Base-by-base conservation (phyloP, 2,888 invertebrate species). In the Balanococcus diminutus region DNA sequence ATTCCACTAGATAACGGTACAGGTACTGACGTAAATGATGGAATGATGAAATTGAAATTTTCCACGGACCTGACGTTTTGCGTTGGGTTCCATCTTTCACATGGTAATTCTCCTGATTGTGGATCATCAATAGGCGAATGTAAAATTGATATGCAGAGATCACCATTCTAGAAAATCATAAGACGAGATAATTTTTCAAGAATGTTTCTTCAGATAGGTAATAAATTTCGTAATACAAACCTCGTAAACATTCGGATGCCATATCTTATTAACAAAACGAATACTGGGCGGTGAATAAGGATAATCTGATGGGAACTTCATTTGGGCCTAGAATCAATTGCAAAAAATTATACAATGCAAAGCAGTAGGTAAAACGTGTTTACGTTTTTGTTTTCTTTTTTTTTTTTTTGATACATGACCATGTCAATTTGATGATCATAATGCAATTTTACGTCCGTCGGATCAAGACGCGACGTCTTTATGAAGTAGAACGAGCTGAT, bases 201-300 rank as follows among this genome's bases (percentile, higher is more conserved):
- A 36, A 31, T 79, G 8, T 31, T 79, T 75, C 6, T 32, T 75
- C n/a, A n/a, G 22, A 61, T 5, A 79, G 25, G 4, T 79, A 6
- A 19, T 79, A 19, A 79, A 67, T 31, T 6, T 72, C 25, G n/a
- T n/a, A n/a, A 89, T 88, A 91, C 94, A 94, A 92, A 97, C 97
- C 94, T 99, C 99, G 92, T 99, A 99, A 28, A 99, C 99, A 93
- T 99, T 99, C 88, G 99, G 99, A 92, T 99, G 99, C 98, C 99
- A 99, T 89, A 99, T 98, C 94, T 99, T 99, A 88, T 98, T 97
- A 90, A 98, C 93, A 92, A 99, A 99, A 89, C 98, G 94, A 91
- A 99, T 96, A 89, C 96, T 94, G 88, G 99, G 99, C 88, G 99
- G 99, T 88, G 98, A 98, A 91, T 99, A 99, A 86, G 99, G 99